Evolutionary conservation across 2,888 invertebrate genomes (phyloP).

Genomic region (Galerucella calmariensis): DNA sequence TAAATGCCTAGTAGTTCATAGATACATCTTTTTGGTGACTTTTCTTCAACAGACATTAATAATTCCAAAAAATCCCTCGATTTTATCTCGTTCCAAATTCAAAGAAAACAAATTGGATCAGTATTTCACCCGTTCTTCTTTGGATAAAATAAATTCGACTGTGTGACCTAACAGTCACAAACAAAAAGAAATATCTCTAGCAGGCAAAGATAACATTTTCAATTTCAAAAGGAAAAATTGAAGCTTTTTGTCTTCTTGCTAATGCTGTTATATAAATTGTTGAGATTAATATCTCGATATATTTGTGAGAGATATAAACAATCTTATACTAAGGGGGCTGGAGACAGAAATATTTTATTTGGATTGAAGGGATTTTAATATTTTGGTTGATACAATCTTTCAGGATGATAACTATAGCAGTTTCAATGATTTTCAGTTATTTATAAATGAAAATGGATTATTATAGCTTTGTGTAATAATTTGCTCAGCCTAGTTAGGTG

Average conservation of each 20-base stretch:
- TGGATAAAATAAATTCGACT: conserved; percentile 3
- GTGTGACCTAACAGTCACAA: conserved; percentile 10
- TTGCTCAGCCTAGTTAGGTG: too few relatives aligned
- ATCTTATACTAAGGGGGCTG: background rate
- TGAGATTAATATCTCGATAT: conserved; percentile 11
- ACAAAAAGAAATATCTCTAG: conserved; percentile 10
- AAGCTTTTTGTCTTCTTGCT: conserved; percentile 11
- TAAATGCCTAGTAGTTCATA: too few relatives aligned
- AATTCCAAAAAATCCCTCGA: background rate
- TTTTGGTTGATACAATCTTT: too few relatives aligned
- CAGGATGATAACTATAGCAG: too few relatives aligned
- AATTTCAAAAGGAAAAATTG: conserved; percentile 18
- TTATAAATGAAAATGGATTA: too few relatives aligned
- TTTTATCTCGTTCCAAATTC: conserved; percentile 8
- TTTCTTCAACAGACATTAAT: background rate
- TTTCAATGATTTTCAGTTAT: too few relatives aligned
- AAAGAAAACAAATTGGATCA: conserved; percentile 24
- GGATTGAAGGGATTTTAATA: background rate
- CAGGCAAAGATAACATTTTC: conserved; percentile 23
- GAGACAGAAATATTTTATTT: background rate
- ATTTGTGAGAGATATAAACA: background rate
- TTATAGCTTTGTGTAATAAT: too few relatives aligned
- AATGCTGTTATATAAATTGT: conserved; percentile 4
- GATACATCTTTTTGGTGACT: background rate
- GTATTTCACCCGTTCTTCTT: conserved; percentile 11